These are phyloP conservation scores for Taenioides sp. DNA, from an alignment of 2,797 vertebrate species.

Conservation along the genomic window DNA sequence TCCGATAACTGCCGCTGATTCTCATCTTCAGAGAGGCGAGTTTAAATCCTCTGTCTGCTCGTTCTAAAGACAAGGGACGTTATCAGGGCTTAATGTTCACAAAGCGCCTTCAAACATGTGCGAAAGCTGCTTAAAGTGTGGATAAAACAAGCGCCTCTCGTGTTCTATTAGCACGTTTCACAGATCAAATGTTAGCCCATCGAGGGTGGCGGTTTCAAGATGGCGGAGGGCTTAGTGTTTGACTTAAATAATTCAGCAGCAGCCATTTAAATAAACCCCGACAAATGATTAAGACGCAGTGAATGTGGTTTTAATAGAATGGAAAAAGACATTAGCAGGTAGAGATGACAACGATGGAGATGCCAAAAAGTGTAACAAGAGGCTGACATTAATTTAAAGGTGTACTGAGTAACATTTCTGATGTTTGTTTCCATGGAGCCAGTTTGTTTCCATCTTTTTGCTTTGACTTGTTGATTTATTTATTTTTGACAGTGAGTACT, in stretches of 20 bases:
- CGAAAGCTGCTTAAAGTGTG: slow-evolving; percentile 16
- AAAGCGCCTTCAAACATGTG: slow-evolving; percentile 25
- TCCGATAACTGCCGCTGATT: slow-evolving; percentile 57
- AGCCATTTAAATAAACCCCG: neutral
- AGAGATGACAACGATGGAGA: too few species aligned
- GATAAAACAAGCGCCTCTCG: slow-evolving; percentile 11
- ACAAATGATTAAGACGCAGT: neutral
- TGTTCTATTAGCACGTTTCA: slow-evolving; percentile 1
- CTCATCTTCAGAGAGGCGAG: slow-evolving; percentile 42
- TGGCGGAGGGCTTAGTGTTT: neutral
- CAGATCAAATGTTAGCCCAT: neutral
- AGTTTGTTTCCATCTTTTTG: too few species aligned
- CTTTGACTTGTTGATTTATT: too few species aligned
- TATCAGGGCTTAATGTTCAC: slow-evolving; percentile 39
- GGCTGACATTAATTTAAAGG: too few species aligned
- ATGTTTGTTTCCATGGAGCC: too few species aligned
- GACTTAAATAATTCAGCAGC: neutral
- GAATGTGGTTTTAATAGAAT: too few species aligned
- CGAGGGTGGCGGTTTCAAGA: neutral
- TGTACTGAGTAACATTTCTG: too few species aligned
- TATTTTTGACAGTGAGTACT: too few species aligned
- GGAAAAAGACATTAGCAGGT: too few species aligned
- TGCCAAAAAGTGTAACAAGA: too few species aligned
- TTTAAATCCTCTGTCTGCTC: slow-evolving; percentile 38
- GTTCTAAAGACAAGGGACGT: slow-evolving; percentile 23